phyloP scores from a whole-genome alignment of 1,140 invertebrate genomes.

The Pseudomyrmex flavicornis region DNA sequence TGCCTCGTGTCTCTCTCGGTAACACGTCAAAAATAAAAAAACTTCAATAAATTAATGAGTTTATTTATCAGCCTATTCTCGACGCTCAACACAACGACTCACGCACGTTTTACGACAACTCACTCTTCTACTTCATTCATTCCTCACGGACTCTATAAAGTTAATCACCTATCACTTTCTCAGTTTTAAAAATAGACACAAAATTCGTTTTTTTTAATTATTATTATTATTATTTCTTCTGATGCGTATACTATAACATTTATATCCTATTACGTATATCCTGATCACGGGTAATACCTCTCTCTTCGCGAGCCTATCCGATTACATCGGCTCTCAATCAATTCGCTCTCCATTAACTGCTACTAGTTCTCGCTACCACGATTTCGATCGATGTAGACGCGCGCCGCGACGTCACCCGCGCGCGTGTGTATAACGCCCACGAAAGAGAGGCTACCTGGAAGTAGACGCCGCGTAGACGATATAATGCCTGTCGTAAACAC shows the following conservation, averaged over 20 bases:
- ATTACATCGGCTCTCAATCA: neutral
- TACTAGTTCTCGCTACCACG: neutral
- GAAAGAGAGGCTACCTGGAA: constrained; percentile 39
- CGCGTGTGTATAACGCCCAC: constrained; percentile 15
- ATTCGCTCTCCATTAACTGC: neutral
- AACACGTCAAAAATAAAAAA: constrained; percentile 63
- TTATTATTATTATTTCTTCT: constrained; percentile 48
- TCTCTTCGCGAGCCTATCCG: constrained; percentile 23
- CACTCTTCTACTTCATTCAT: too few relatives aligned
- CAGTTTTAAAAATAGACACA: constrained; percentile 85
- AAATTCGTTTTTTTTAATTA: constrained; percentile 74
- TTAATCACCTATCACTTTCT: constrained; percentile 57
- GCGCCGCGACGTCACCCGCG: constrained; percentile 13
- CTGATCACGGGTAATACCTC: constrained; percentile 82
- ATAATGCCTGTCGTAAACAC: constrained; percentile 65
- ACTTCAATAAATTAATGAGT: constrained; percentile 72
- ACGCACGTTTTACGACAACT: constrained; percentile 7
- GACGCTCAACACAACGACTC: constrained; percentile 26
- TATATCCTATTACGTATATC: constrained; percentile 85
- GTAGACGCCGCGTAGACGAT: constrained; percentile 60
- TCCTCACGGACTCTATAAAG: constrained; percentile 30
- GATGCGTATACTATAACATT: constrained; percentile 75
- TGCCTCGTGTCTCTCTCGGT: constrained; percentile 19
- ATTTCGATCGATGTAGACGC: constrained; percentile 32
- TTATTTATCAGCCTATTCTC: neutral